phyloP scores from a whole-genome alignment of 2,113 vertebrate genomes.

The Chionomys nivalis region DNA sequence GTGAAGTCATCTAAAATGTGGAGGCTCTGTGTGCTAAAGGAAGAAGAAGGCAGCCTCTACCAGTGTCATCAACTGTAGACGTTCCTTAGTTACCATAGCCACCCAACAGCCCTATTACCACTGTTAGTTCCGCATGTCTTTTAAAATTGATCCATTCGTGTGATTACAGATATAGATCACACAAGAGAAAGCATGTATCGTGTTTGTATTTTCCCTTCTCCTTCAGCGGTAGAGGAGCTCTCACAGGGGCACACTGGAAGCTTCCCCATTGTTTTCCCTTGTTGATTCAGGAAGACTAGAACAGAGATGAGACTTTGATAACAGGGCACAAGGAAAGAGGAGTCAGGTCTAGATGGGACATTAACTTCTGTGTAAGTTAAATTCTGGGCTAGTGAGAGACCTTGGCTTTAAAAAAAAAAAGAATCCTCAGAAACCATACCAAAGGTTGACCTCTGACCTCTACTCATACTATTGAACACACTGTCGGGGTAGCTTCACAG shows the following conservation, averaged over 20 bases:
- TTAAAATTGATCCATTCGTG: neutral
- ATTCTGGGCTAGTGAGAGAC: neutral
- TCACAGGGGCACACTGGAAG: neutral
- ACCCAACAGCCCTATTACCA: neutral
- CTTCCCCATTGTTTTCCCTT: neutral
- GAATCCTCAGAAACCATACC: neutral
- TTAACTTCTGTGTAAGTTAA: neutral
- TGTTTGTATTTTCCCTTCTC: neutral
- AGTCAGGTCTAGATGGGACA: neutral
- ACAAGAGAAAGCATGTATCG: neutral
- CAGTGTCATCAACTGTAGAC: neutral
- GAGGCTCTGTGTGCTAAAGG: neutral
- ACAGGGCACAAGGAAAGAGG: neutral
- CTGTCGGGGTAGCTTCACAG: neutral
- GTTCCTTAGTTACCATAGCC: neutral
- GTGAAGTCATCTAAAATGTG: neutral
- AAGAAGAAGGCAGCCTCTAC: neutral
- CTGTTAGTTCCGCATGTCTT: neutral
- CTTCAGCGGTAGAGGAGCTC: accelerated
- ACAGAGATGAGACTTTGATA: neutral
- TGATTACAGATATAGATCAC: neutral
- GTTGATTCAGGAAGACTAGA: neutral
- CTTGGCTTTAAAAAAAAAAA: neutral
- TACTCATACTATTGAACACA: neutral
- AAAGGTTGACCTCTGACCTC: neutral